Evolutionary conservation across 2,113 vertebrate genomes (phyloP), one percentile per base, ranked within the genome.

Genomic region (Chlamydotis undulata): DNA sequence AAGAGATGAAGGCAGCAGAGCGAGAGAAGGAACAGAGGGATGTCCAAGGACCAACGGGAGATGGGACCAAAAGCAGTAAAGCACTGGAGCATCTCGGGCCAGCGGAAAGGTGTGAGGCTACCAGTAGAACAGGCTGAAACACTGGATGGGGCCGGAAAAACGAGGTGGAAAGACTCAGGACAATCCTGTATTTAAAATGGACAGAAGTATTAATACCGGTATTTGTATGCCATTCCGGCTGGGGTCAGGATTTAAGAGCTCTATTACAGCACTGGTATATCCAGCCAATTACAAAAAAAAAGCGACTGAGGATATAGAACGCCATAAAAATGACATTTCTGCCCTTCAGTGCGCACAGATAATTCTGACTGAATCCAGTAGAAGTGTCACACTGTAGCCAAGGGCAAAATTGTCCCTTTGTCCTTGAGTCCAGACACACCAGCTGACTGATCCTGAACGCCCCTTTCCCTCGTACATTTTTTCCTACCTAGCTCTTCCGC

Each of bases 351-450:
- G 2, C 4, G 15, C 22, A 7, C 87, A 85, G 93, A 94, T 91
- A 94, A 93, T 87, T 95, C 92, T 85, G 92, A 96, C 74, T 57
- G 78, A 94, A 89, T 76, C 84, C 43, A 75, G 95, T 3, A 84
- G 61, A 92, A 94, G 95, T 87, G 95, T 94, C 94, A 93, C 94
- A 91, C 89, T 59, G 83, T 56, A 91, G 94, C 95, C 93, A 83
- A 85, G 55, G 93, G 94, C 96, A 92, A 87, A 94, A 93, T 7
- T 79, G 82, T 77, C 92, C 95, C 92, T 95, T 95, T 93, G 92
- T 96, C 95, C 91, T 94, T 96, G 91, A n/a, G 89, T 7, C 59
- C 81, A 75, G 93, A 60, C 79, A 86, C 78, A 76, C 33, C 89
- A 91, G 56, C 55, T 41, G 70, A 45, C 49, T 60, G 89, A 83